Base-by-base conservation (phyloP, 2,113 vertebrate genomes). In the Mesembrinibis cayennensis region DNA sequence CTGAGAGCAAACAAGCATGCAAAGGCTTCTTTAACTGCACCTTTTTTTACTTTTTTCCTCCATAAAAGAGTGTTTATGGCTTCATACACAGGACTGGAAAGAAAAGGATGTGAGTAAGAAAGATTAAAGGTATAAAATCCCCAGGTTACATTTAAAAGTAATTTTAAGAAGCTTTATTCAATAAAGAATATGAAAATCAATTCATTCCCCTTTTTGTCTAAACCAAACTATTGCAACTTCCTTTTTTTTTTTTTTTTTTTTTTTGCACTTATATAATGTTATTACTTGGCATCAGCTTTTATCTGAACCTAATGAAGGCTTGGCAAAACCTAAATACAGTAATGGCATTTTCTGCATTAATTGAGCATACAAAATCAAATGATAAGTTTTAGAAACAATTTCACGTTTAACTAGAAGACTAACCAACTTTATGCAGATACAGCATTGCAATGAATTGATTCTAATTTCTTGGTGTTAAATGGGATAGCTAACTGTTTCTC, bases 1-100 rank as follows among this genome's bases (percentile, higher is more conserved):
- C 91, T 96, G 65, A 95, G 59, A 86, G 80, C 91, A 95, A 94
- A 95, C 53, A 93, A 82, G 27, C 27, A 92, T 50, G 65, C 66
- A 94, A 95, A 95, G 61, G 63, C 78, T 93, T 82, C 83, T 91
- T 94, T 90, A 89, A 89, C 67, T 58, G 66, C 76, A 86, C 32
- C 40, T 67, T 74, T 82, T 96, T 94, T 78, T 61, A 89, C 61
- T 62, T 82, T 32, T 55, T 13, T 1, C 36, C 18, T 17, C 32
- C 49, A 84, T 97, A 96, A 96, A 97, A 95, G 42, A 47, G 65
- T 95, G 93, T 95, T 98, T 96, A 95, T 94, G 89, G 87, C 71
- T 89, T 91, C 85, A 87, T 93, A 71, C 13, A 7, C 40, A 86
- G 82, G 72, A 72, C 82, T 97, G 86, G 87, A 96, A 95, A 97